Base-by-base conservation (phyloP, 2,888 invertebrate species). In the Sericinus montela region DNA sequence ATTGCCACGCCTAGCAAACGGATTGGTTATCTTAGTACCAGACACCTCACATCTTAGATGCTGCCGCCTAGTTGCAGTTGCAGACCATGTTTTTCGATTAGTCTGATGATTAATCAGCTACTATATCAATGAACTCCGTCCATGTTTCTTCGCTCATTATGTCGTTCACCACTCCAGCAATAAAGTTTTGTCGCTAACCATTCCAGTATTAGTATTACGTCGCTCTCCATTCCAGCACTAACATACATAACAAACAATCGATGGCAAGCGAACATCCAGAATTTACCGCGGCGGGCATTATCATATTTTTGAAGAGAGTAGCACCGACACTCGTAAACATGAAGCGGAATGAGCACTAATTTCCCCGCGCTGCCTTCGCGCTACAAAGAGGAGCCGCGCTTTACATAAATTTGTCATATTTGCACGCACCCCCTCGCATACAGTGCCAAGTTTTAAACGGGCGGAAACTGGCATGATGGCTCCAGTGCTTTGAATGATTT, bases 341-440 rank as follows among this genome's bases (percentile, higher is more conserved):
- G 66, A 65, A 60, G 72, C 73, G 65, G 70, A 83, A 86, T 81
- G 83, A 85, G 76, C 76, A 83, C 85, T 86, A 86, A 85, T 84
- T 85, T 75, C 29, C 74, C 75, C 65, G 59, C 69, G 66, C 62
- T 54, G 67, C 62, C 62, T 60, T 56, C 61, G 62, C 64, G 64
- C 69, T 73, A 74, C 69, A 72, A 74, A 72, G 75, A 32, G 32
- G 72, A 68, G 47, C 54, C 58, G 56, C 72, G 75, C 68, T 85
- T 81, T 78, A 75, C 85, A 85, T 86, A 88, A 85, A 86, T 81
- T 84, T 84, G 84, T 85, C 86, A 87, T 88, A 86, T 84, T 87
- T 77, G 75, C 76, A 82, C 83, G 80, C 80, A 77, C 56, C 63
- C 62, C 61, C 59, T 57, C 38, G 48, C 48, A 30, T 59, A 52